phyloP scores from a whole-genome alignment of 2,113 vertebrate genomes.

The Phoxinus phoxinus region DNA sequence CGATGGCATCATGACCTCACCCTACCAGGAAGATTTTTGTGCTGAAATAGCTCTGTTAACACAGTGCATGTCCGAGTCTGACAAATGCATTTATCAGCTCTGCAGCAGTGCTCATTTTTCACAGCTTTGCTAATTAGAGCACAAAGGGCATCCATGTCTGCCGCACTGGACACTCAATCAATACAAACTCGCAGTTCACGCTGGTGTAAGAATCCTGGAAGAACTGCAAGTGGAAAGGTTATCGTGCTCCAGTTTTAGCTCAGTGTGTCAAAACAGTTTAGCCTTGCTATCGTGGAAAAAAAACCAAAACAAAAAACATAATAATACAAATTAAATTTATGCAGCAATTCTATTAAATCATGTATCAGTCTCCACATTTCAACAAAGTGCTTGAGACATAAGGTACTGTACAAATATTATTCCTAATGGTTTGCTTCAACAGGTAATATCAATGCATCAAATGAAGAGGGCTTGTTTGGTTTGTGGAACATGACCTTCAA shows the following conservation, averaged over 20 bases:
- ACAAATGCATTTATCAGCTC: constrained; percentile 54
- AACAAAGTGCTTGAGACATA: background rate
- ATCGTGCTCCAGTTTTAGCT: constrained; percentile 31
- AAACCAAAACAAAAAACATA: too few species aligned
- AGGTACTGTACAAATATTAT: constrained; percentile 13
- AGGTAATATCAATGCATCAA: constrained; percentile 40
- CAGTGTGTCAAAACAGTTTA: background rate
- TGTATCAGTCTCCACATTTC: background rate
- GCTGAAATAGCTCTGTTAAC: constrained; percentile 37
- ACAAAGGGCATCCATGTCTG: constrained; percentile 60
- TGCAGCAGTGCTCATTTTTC: constrained; percentile 56
- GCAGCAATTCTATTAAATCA: background rate
- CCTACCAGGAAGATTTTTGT: background rate
- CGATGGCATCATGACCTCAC: constrained; percentile 4
- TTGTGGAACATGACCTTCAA: constrained; percentile 45
- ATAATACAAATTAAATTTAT: background rate
- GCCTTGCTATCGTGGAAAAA: background rate
- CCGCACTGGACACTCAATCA: constrained; percentile 52
- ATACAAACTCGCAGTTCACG: constrained; percentile 45
- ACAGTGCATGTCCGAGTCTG: constrained; percentile 39
- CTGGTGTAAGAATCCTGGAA: constrained; percentile 30
- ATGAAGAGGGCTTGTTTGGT: constrained; percentile 28
- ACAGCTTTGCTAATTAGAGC: constrained; percentile 61
- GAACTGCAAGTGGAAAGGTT: constrained; percentile 51
- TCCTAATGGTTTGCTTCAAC: constrained; percentile 15